These are phyloP conservation scores for Zoanthus sansibaricus DNA, from an alignment of 92 coral and sea anemone species.

Conservation along the genomic window DNA sequence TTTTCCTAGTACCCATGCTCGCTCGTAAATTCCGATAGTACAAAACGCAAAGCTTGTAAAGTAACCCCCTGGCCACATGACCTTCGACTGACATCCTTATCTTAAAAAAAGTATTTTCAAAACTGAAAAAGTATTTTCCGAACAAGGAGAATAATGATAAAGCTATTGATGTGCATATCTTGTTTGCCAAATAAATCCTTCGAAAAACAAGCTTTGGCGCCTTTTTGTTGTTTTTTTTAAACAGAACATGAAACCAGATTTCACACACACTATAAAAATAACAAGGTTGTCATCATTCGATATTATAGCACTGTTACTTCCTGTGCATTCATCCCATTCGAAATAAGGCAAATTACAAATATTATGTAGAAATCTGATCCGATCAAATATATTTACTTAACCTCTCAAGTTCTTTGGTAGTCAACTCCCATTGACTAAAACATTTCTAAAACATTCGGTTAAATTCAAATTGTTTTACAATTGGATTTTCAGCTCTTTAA, in stretches of 20 bases:
- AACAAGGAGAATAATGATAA: neutral
- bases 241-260: neutral
- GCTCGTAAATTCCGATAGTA: neutral
- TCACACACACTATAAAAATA: slow-evolving; percentile 8
- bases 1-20: neutral
- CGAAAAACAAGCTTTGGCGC: neutral
- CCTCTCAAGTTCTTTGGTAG: slow-evolving; percentile 46
- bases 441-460: neutral
- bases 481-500: neutral
- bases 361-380: slow-evolving; percentile 28
- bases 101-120: neutral
- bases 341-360: slow-evolving; percentile 31
- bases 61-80: neutral
- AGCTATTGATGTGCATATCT: neutral
- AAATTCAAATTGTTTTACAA: neutral
- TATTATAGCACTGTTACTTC: neutral
- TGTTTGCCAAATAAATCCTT: neutral
- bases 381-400: slow-evolving; percentile 42
- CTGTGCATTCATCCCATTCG: neutral
- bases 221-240: neutral
- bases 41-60: neutral
- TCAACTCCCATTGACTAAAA: neutral
- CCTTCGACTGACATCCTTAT: neutral
- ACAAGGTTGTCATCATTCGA: slow-evolving; percentile 13
- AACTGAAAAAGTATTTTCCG: neutral